These are phyloP conservation scores for Drosophila albomicans DNA, from an alignment of 1,140 invertebrate genomes.

Conservation along the genomic window DNA sequence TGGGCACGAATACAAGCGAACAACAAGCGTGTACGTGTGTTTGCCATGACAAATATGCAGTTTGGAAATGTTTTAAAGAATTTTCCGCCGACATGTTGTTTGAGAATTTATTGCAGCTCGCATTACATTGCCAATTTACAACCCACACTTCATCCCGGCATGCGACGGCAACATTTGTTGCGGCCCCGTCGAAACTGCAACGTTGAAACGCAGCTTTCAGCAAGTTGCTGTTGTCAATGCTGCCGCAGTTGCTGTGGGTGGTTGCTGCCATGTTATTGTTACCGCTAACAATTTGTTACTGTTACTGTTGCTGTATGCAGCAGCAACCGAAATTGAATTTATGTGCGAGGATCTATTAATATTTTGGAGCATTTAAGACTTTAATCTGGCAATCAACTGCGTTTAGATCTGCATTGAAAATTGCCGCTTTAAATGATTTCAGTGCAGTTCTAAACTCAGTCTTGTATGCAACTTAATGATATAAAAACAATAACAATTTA, in stretches of 20 bases:
- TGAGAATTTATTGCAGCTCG: constrained; percentile 41
- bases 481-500: constrained; percentile 32
- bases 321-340: constrained; percentile 1
- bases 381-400: background rate
- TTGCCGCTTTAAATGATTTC: background rate
- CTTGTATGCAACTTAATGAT: background rate
- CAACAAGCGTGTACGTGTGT: background rate
- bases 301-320: constrained; percentile 17
- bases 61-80: constrained; percentile 68
- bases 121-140: constrained; percentile 52
- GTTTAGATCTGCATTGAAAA: constrained; percentile 27
- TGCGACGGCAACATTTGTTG: constrained; percentile 42
- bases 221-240: background rate
- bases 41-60: constrained; percentile 61
- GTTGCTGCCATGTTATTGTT: constrained; percentile 28
- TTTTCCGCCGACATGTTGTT: constrained; percentile 52
- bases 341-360: constrained; percentile 17
- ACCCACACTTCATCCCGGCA: background rate
- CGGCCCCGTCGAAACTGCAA: constrained; percentile 1
- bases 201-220: constrained; percentile 1
- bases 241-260: background rate
- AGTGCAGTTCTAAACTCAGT: constrained; percentile 13
- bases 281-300: constrained; percentile 38
- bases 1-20: background rate
- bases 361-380: background rate